Conservation (phyloP, 2,888 invertebrate species). For the Agonopterix subpropinquella region DNA sequence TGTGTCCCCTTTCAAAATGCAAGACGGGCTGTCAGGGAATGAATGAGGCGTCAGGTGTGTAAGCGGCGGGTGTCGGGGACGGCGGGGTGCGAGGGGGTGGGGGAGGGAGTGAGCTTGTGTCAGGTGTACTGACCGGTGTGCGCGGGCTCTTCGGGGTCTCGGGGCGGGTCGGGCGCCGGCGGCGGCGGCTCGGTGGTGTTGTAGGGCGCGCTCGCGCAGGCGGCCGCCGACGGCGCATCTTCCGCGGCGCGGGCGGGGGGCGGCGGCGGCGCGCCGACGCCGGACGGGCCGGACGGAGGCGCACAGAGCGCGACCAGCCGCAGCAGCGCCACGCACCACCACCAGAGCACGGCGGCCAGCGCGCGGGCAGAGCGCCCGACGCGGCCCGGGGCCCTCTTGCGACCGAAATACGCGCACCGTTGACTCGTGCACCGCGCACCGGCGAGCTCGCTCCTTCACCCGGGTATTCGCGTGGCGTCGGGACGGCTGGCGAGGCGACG, state of each 20-base stretch:
- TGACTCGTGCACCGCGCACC: slow-evolving; percentile 53
- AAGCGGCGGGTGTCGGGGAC: slow-evolving; percentile 5
- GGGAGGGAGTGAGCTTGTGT: neutral
- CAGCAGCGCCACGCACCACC: slow-evolving; percentile 74
- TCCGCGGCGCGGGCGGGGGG: slow-evolving; percentile 63
- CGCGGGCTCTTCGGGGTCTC: slow-evolving; percentile 39
- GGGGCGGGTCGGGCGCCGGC: slow-evolving; percentile 14
- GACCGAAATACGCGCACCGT: slow-evolving; percentile 71
- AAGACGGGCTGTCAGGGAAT: slow-evolving; percentile 8
- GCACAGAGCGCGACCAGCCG: slow-evolving; percentile 71
- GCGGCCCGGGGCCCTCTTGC: slow-evolving; percentile 66
- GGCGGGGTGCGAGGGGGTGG: slow-evolving; percentile 15
- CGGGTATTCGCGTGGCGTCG: slow-evolving; percentile 52
- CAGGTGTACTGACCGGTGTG: slow-evolving; percentile 54
- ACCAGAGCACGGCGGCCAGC: slow-evolving; percentile 74
- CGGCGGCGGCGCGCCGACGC: slow-evolving; percentile 50
- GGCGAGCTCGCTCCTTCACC: slow-evolving; percentile 48
- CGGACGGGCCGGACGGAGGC: slow-evolving; percentile 65
- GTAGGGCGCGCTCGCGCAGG: slow-evolving; percentile 61
- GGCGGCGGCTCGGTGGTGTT: slow-evolving; percentile 54
- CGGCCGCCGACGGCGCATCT: slow-evolving; percentile 61
- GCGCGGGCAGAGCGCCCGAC: slow-evolving; percentile 70
- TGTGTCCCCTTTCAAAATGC: slow-evolving; percentile 11
- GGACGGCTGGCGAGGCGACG: slow-evolving; percentile 59
- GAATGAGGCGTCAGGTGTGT: slow-evolving; percentile 14